Evolutionary conservation across 53 echinoderm and acorn worm genomes (phyloP).

Genomic region (Pentamera pediparva): DNA sequence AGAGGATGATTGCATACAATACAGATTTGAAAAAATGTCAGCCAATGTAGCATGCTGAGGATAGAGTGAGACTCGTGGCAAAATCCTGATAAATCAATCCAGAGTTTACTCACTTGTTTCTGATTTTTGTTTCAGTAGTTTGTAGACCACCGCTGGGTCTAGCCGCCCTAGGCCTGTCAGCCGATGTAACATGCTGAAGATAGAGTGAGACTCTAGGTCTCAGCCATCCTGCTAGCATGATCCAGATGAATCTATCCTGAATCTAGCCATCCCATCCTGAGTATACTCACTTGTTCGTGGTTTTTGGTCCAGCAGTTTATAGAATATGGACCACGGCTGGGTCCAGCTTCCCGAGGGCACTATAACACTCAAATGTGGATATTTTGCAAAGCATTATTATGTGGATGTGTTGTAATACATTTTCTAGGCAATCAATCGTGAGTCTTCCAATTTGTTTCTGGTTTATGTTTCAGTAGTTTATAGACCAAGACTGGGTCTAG

Average conservation of each 20-base stretch:
- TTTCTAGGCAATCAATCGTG: too few relatives aligned
- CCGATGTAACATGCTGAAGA: conserved; percentile 63
- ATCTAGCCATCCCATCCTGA: too few relatives aligned
- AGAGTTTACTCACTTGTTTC: too few relatives aligned
- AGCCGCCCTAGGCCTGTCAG: conserved; percentile 51
- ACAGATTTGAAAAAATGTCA: too few relatives aligned
- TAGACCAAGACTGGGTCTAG: conserved; percentile 51
- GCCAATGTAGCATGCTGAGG: conserved; percentile 61
- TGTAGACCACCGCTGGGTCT: conserved; percentile 59
- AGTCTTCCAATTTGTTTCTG: too few relatives aligned
- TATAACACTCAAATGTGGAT: too few relatives aligned
- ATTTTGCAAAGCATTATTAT: too few relatives aligned
- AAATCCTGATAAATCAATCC: too few relatives aligned
- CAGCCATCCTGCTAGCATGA: conserved; percentile 70
- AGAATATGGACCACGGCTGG: conserved; percentile 54
- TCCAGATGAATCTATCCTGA: too few relatives aligned
- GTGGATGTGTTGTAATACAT: too few relatives aligned
- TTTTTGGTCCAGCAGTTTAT: conserved; percentile 59
- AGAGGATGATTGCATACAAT: too few relatives aligned
- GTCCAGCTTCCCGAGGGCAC: conserved; percentile 59
- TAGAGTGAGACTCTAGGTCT: conserved; percentile 60
- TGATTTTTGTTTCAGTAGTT: conserved; percentile 58
- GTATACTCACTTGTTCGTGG: too few relatives aligned
- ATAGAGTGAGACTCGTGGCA: conserved; percentile 62
- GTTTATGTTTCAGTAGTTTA: conserved; percentile 56